Evolutionary conservation across 2,797 vertebrate genomes (phyloP), one percentile per base, ranked within the genome.

Genomic region (Capromys pilorides): DNA sequence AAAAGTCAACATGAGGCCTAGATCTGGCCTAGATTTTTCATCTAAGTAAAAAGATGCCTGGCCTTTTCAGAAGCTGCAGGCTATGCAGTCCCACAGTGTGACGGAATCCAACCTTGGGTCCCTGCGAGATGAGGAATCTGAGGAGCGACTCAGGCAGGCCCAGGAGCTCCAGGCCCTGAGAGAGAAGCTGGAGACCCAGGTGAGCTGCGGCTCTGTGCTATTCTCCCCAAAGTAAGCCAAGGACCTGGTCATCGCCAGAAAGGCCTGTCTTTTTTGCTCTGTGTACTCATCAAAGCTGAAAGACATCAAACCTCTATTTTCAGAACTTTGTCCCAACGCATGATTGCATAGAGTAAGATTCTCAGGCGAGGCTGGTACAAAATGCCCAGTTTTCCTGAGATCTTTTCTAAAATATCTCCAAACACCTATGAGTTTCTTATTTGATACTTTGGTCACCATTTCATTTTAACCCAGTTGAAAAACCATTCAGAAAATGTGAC

Each of bases 61-160:
- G 24, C 12, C n/a, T 61, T 88, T 96, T 31, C 96, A 98, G 98
- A 98, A 98, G 95, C 97, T 98, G 18, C 97, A 98, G 86, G 97
- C 96, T 2, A 90, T 98, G 51, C 97, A 97, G 83, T 95, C 69
- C 85, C 96, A 97, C 82, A 96, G 83, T 4, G 12, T 62, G 13
- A 24, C 7, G 0, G 36, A 85, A 21, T 97, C 98, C 31, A 97
- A 94, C 31, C 95, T 98, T 2, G 98, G 96, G 5, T 92, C 86
- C 0, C 93, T 98, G 71, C 61, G 24, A 54, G 97, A 98, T 4
- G 97, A 97, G n/a, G 97, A 97, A 31, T 86, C 95, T 0, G 62
- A 97, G 51, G 98, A 98, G 24, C 93, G 64, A 10, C 62, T 19
- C 28, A 86, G 90, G 51, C 88, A 88, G 81, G 83, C 91, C 22